Evolutionary conservation across 2,113 vertebrate genomes (phyloP).

Genomic region (Pelecanus crispus): DNA sequence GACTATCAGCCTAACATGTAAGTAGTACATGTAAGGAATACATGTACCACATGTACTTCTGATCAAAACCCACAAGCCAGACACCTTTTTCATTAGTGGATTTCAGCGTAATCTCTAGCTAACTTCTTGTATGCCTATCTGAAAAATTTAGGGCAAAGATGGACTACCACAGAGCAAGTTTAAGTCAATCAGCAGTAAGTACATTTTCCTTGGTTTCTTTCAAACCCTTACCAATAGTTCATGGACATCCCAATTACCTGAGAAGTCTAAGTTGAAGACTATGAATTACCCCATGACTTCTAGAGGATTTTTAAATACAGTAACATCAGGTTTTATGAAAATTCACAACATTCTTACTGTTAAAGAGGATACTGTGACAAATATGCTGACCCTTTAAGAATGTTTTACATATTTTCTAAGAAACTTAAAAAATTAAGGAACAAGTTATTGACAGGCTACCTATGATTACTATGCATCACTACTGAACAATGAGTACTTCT

Average conservation of each 20-base stretch:
- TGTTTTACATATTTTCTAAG: not conserved
- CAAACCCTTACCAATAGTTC: not conserved
- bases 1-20: not conserved
- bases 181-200: not conserved
- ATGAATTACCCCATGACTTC: not conserved
- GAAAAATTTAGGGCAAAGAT: not conserved
- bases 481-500: not conserved
- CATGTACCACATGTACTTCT: not conserved
- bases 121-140: not conserved
- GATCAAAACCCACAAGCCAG: not conserved
- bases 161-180: not conserved
- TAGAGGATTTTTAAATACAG: not conserved
- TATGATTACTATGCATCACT: not conserved
- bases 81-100: not conserved
- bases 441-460: not conserved
- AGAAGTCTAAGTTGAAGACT: not conserved
- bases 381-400: too few species aligned
- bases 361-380: not conserved
- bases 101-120: not conserved
- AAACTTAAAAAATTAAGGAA: not conserved
- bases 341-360: not conserved
- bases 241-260: not conserved
- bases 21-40: not conserved
- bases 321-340: not conserved
- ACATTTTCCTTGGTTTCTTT: not conserved